Evolutionary conservation across 2,888 invertebrate species (phyloP), one percentile per base, ranked within the genome.

Genomic region (Callosobruchus maculatus): DNA sequence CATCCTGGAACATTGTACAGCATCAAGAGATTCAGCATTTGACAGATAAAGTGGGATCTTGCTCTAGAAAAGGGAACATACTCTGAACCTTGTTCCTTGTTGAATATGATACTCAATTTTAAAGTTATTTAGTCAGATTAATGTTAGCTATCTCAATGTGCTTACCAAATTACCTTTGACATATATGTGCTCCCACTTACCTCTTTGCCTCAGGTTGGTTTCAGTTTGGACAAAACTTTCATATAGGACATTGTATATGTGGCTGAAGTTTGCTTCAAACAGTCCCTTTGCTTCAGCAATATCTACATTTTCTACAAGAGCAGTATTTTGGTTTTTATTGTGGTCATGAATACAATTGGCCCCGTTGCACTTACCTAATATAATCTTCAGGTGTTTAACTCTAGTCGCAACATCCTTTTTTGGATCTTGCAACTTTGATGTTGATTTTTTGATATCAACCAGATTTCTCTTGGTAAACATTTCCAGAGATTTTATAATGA

Each of bases 401-500:
- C 98, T 92, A 83, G 97, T 97, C 77, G 95, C 92, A 82, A 96
- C 93, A 89, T 98, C 98, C 90, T 97, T 97, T 89, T 97, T 98
- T 76, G 93, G 92, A 88, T 98, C 98, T 88, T 97, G 94, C 87
- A 98, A 93, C 90, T 98, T 98, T 82, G 93, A 92, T 79, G 96
- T 95, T 79, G 97, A 97, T 89, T 97, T 98, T 89, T 96, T 97
- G 84, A 97, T 93, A 91, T 98, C 97, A 85, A 95, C 95, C 88
- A 95, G 95, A 84, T 94, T 93, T 90, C 96, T 96, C 89, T 97
- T 97, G 84, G 95, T 96, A 90, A 97, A 97, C 97, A 97, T 97
- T 49, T 49, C 49, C n/a, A n/a, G 49, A 49, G 49, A 49, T 18
- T 49, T 49, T 7, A 49, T 13, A 13, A 7, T 7, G 49, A 49